Conservation (phyloP, 64 coral and sea anemone genomes). For the Montipora efflorescens region DNA sequence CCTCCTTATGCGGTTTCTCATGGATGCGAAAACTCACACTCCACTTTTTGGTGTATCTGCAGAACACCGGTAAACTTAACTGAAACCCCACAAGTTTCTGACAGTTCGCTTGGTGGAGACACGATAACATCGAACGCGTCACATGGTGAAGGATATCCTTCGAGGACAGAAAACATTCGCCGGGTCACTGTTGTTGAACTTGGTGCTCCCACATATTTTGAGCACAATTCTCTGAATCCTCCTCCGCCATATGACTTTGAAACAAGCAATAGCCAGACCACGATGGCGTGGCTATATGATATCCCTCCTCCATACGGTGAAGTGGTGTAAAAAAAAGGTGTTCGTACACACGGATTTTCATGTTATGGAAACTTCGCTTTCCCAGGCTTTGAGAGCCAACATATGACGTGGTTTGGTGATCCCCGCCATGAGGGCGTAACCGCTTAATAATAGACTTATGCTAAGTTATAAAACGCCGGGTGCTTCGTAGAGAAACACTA, state of each 20-base stretch:
- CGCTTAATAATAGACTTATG: neutral
- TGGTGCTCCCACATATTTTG: neutral
- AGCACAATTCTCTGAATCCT: slow-evolving; percentile 7
- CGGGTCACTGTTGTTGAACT: neutral
- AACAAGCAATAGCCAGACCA: neutral
- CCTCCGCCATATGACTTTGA: slow-evolving; percentile 39
- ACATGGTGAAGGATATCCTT: neutral
- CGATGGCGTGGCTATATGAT: neutral
- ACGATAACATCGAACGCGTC: neutral
- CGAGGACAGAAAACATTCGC: neutral
- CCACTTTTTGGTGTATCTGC: neutral
- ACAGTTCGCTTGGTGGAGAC: too few species aligned
- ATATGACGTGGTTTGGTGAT: neutral
- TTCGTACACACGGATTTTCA: neutral
- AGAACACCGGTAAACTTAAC: neutral
- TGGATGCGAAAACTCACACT: neutral
- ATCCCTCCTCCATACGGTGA: slow-evolving; percentile 26
- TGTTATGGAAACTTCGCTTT: neutral
- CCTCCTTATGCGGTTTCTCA: neutral
- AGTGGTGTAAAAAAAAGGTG: neutral
- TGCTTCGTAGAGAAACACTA: neutral
- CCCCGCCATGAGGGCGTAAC: neutral
- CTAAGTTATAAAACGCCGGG: neutral
- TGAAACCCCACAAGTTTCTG: neutral
- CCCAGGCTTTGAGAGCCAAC: neutral